Conservation (phyloP, 2,113 vertebrate species). For the Cyprinodon brontotheroides region DNA sequence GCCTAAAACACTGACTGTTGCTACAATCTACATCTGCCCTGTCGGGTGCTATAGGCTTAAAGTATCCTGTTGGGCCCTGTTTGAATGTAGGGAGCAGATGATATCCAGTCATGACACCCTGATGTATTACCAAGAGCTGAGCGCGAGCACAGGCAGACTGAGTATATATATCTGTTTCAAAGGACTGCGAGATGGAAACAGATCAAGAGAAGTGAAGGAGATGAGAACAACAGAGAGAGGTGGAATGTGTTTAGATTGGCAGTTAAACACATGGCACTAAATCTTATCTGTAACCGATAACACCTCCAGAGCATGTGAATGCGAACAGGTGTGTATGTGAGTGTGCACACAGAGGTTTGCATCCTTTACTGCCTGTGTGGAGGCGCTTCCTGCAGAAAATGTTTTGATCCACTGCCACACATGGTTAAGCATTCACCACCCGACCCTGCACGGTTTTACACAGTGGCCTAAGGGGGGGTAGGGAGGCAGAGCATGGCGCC, state of each 20-base stretch:
- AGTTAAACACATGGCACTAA: slow-evolving; percentile 41
- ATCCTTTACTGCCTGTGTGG: slow-evolving; percentile 58
- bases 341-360: slow-evolving; percentile 38
- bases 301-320: slow-evolving; percentile 20
- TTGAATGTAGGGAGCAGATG: slow-evolving; percentile 1
- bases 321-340: slow-evolving; percentile 5
- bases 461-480: slow-evolving; percentile 36
- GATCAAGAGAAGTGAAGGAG: slow-evolving; percentile 14
- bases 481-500: neutral
- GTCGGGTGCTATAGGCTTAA: slow-evolving; percentile 56
- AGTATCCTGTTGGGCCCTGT: slow-evolving; percentile 13
- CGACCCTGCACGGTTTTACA: slow-evolving; percentile 54
- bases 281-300: slow-evolving; percentile 50
- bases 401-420: slow-evolving; percentile 66
- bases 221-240: slow-evolving; percentile 40
- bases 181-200: slow-evolving; percentile 5
- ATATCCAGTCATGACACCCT: slow-evolving; percentile 39
- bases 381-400: slow-evolving; percentile 51
- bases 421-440: slow-evolving; percentile 74
- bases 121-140: slow-evolving; percentile 58
- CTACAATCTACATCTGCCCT: neutral
- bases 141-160: slow-evolving; percentile 17
- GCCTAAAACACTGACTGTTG: neutral
- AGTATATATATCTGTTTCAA: neutral
- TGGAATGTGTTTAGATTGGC: slow-evolving; percentile 60